Evolutionary conservation across 2,888 invertebrate genomes (phyloP).

Genomic region (Craniophora ligustri): DNA sequence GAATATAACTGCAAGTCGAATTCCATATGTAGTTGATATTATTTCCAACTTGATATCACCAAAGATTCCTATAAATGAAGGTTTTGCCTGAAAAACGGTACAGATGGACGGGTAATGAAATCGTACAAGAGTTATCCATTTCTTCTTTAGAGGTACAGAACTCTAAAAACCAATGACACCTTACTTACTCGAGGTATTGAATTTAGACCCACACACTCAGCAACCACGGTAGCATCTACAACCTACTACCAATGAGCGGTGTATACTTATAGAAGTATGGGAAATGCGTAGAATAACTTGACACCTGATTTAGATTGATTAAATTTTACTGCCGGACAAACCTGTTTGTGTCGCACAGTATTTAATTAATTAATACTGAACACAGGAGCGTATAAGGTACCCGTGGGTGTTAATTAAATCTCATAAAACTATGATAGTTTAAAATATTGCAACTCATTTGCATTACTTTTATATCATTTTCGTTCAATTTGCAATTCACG

Average conservation of each 20-base stretch:
- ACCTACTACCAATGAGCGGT: too few relatives aligned
- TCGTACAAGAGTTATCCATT: too few relatives aligned
- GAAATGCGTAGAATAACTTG: slow-evolving; percentile 40
- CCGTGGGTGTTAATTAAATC: slow-evolving; percentile 20
- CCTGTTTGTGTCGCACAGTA: slow-evolving; percentile 34
- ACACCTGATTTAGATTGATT: slow-evolving; percentile 51
- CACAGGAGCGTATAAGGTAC: slow-evolving; percentile 10
- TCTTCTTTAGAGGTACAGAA: too few relatives aligned
- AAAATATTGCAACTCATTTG: slow-evolving; percentile 31
- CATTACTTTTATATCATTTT: slow-evolving; percentile 50
- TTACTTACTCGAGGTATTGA: too few relatives aligned
- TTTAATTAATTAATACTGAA: slow-evolving; percentile 39
- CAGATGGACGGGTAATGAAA: too few relatives aligned
- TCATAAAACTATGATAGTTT: slow-evolving; percentile 12
- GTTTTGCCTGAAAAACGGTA: too few relatives aligned
- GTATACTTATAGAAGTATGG: slow-evolving; percentile 36
- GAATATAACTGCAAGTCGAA: slow-evolving; percentile 51
- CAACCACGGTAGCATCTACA: too few relatives aligned
- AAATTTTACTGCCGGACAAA: slow-evolving; percentile 38
- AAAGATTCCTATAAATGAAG: too few relatives aligned
- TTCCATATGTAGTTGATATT: too few relatives aligned
- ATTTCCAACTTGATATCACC: too few relatives aligned
- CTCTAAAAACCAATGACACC: too few relatives aligned
- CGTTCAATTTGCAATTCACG: slow-evolving; percentile 60
- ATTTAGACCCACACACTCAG: too few relatives aligned